Conservation (phyloP, 2,888 invertebrate species). For the Hybos culiciformis region DNA sequence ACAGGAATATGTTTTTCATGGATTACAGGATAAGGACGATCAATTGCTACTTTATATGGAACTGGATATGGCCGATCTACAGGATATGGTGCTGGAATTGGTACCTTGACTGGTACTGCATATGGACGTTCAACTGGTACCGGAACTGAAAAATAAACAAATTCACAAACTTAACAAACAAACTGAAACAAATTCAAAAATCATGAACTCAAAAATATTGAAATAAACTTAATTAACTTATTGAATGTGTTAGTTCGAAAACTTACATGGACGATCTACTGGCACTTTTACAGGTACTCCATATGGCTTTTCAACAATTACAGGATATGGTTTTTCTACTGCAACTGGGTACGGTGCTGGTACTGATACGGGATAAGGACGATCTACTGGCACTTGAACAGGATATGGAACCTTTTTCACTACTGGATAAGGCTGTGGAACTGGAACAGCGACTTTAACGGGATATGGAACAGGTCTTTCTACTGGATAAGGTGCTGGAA, state of each 20-base stretch:
- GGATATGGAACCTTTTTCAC: slow-evolving; percentile 45
- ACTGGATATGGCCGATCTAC: slow-evolving; percentile 50
- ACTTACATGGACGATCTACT: slow-evolving; percentile 44
- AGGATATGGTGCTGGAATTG: slow-evolving; percentile 52
- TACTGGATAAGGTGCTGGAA: slow-evolving; percentile 31
- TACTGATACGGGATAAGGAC: slow-evolving; percentile 52
- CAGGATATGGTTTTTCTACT: slow-evolving; percentile 46
- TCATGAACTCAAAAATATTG: too few relatives aligned
- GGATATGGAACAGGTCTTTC: slow-evolving; percentile 45
- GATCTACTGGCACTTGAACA: slow-evolving; percentile 46
- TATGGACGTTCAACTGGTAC: slow-evolving; percentile 52
- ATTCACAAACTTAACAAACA: slow-evolving; percentile 38
- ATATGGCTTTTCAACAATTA: slow-evolving; percentile 41
- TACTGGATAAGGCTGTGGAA: slow-evolving; percentile 51
- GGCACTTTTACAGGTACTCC: slow-evolving; percentile 45
- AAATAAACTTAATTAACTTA: too few relatives aligned
- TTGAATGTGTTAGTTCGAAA: too few relatives aligned
- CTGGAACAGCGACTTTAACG: slow-evolving; percentile 55
- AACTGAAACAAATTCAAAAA: too few relatives aligned
- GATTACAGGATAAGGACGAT: slow-evolving; percentile 43
- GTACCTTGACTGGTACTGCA: slow-evolving; percentile 54
- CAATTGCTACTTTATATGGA: slow-evolving; percentile 52
- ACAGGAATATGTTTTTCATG: slow-evolving; percentile 48
- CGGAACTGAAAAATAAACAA: slow-evolving; percentile 47
- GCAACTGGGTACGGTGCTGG: slow-evolving; percentile 56